phyloP scores from a whole-genome alignment of 1,140 invertebrate species.

The Bombus pascuorum region DNA sequence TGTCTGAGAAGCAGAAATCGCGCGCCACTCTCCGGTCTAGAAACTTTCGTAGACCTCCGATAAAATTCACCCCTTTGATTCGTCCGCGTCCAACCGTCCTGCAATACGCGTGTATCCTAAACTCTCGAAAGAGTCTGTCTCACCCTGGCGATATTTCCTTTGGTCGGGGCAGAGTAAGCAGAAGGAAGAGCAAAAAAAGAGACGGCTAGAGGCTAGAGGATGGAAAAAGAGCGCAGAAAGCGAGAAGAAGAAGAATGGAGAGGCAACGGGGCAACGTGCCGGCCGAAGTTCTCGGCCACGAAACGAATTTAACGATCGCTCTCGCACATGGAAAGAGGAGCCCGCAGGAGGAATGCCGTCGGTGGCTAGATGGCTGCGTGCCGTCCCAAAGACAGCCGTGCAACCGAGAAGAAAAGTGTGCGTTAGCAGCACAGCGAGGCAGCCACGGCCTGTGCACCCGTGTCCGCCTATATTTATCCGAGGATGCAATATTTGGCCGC shows the following conservation, averaged over 20 bases:
- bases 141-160: neutral
- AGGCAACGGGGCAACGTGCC: slow-evolving; percentile 43
- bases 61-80: neutral
- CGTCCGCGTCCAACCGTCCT: neutral
- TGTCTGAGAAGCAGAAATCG: neutral
- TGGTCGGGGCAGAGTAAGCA: no score
- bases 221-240: slow-evolving; percentile 1
- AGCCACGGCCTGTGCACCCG: slow-evolving; percentile 45
- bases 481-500: slow-evolving; percentile 70
- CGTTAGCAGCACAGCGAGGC: slow-evolving; percentile 52
- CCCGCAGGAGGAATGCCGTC: slow-evolving; percentile 67
- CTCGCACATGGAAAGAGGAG: slow-evolving; percentile 63
- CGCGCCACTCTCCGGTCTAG: neutral
- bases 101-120: neutral
- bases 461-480: slow-evolving; percentile 70
- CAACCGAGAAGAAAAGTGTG: slow-evolving; percentile 63
- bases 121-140: neutral
- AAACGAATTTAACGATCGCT: slow-evolving; percentile 71
- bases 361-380: slow-evolving; percentile 55
- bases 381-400: slow-evolving; percentile 57
- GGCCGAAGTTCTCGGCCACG: slow-evolving; percentile 68
- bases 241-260: slow-evolving; percentile 15
- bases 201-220: neutral
- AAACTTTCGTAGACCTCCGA: neutral
- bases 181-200: neutral